Percentiles rank a stretch among this genome's conserved stretches.
phyloP scores from a whole-genome alignment of 2,797 vertebrate genomes.

The Liasis olivaceus region DNA sequence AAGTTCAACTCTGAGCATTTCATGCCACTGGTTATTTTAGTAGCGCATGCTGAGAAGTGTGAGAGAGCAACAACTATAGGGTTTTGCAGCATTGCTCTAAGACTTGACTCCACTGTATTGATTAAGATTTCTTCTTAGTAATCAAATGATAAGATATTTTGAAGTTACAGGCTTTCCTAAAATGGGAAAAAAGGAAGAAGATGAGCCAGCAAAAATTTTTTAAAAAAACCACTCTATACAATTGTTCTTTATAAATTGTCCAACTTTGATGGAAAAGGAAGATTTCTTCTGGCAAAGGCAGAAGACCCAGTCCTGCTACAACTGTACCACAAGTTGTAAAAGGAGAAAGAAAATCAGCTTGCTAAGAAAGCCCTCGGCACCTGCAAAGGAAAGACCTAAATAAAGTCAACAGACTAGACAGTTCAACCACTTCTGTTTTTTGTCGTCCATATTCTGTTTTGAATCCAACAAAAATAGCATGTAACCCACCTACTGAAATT shows the following conservation, averaged over 20 bases:
- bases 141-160: background rate
- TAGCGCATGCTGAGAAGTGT: background rate
- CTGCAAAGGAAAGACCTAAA: background rate
- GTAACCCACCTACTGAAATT: background rate
- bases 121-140: background rate
- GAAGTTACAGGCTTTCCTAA: background rate
- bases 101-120: background rate
- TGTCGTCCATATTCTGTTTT: background rate
- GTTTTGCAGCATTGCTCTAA: background rate
- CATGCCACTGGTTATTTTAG: background rate
- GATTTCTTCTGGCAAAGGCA: constrained; percentile 37
- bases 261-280: constrained; percentile 57
- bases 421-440: background rate
- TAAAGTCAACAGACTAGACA: background rate
- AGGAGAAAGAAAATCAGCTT: background rate
- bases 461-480: background rate
- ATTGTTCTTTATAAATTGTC: constrained; percentile 45
- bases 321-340: background rate
- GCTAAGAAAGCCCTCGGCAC: background rate
- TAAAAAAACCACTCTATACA: background rate
- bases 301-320: constrained; percentile 8
- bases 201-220: background rate
- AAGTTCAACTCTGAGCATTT: background rate
- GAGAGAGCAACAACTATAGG: background rate
- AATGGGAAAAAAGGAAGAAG: background rate